Evolutionary conservation across 1,140 invertebrate species (phyloP).

Genomic region (Penaeus chinensis): DNA sequence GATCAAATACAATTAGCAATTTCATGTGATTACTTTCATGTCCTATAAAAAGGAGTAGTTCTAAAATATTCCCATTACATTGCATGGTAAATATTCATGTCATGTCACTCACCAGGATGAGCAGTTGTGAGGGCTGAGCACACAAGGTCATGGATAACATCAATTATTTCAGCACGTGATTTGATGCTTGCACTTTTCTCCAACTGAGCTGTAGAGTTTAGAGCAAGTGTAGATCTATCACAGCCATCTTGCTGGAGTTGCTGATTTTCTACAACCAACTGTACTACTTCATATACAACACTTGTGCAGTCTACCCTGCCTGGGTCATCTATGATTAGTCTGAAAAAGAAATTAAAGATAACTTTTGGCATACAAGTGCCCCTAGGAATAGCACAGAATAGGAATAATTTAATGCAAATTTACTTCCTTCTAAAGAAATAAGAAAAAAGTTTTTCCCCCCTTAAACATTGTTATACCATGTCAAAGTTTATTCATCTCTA

Average conservation of each 20-base stretch:
- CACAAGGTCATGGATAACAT: conserved; percentile 34
- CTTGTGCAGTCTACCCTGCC: conserved; percentile 13
- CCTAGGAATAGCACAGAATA: too few species aligned
- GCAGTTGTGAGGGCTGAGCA: conserved; percentile 8
- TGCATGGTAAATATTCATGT: not conserved
- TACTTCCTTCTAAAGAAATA: too few species aligned
- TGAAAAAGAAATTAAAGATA: not conserved
- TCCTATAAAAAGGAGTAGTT: too few species aligned
- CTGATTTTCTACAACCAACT: conserved; percentile 34
- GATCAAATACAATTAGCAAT: too few species aligned
- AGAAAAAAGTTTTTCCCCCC: too few species aligned
- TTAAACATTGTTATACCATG: too few species aligned
- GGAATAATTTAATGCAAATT: too few species aligned
- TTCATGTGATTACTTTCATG: too few species aligned
- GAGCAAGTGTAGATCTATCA: not conserved
- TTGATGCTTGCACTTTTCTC: conserved; percentile 24
- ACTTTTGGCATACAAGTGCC: not conserved
- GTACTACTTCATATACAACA: conserved; percentile 30
- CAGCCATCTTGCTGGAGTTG: not conserved
- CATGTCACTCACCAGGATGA: conserved; percentile 40
- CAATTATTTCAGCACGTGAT: conserved; percentile 31
- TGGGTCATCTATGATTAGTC: conserved; percentile 35
- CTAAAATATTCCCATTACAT: not conserved
- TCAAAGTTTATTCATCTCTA: too few species aligned
- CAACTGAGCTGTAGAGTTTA: conserved; percentile 11